phyloP scores from a whole-genome alignment of 1,140 invertebrate genomes.

The Neodiprion fabricii region DNA sequence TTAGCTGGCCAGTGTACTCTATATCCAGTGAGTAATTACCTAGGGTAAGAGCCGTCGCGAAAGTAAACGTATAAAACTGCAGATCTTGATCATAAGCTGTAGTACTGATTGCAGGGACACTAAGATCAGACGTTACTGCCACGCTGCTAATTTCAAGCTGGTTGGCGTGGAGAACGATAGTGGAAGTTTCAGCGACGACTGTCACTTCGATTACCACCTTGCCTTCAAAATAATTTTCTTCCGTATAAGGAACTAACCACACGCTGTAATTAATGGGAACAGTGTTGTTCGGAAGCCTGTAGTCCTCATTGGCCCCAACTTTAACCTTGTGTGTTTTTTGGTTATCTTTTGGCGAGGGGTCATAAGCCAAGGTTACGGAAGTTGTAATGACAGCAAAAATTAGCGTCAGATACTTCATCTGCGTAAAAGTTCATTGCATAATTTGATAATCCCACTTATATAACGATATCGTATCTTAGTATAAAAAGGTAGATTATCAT shows the following conservation, averaged over 20 bases:
- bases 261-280: conserved; percentile 71
- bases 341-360: too few species aligned
- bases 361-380: too few species aligned
- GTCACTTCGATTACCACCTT: conserved; percentile 65
- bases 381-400: too few species aligned
- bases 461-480: too few species aligned
- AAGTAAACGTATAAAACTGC: conserved; percentile 55
- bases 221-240: conserved; percentile 64
- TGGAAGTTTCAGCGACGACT: conserved; percentile 47
- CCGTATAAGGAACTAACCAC: conserved; percentile 67
- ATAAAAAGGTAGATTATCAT: background rate
- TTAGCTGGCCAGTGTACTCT: conserved; percentile 32
- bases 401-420: too few species aligned
- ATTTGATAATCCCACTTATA: too few species aligned
- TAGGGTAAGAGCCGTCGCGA: conserved; percentile 37
- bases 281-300: conserved; percentile 66
- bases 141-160: conserved; percentile 45
- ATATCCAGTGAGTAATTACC: conserved; percentile 28
- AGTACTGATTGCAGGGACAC: conserved; percentile 2
- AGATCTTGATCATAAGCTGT: conserved; percentile 42
- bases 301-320: conserved; percentile 26
- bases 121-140: conserved; percentile 27
- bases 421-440: too few species aligned
- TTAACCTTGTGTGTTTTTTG: background rate
- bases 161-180: conserved; percentile 62